These are phyloP conservation scores for Nesospiza acunhae DNA, from an alignment of 2,113 vertebrate genomes.

Conservation along the genomic window DNA sequence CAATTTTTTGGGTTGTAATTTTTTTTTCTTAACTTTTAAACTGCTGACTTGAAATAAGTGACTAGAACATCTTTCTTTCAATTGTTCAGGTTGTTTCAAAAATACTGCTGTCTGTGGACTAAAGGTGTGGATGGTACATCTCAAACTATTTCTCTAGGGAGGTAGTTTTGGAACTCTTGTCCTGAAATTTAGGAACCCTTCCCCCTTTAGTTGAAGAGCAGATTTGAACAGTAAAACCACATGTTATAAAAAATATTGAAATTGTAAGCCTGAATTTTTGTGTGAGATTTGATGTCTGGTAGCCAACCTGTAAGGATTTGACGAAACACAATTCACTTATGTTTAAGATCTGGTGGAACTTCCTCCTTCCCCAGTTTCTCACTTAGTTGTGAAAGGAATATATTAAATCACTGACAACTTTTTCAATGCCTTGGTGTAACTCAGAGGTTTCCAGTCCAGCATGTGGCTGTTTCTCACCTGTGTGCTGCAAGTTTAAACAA, in stretches of 20 bases:
- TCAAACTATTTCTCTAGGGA: neutral
- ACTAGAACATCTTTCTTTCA: neutral
- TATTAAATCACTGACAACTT: neutral
- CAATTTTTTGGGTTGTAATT: neutral
- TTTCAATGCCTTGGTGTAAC: neutral
- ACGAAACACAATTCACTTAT: neutral
- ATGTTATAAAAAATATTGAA: neutral
- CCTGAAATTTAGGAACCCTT: neutral
- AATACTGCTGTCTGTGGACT: neutral
- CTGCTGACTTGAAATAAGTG: neutral
- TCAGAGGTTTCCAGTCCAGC: neutral
- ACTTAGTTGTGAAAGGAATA: neutral
- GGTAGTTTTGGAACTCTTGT: neutral
- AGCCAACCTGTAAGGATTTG: neutral
- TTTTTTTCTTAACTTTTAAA: neutral
- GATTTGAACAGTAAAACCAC: neutral
- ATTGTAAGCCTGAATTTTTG: neutral
- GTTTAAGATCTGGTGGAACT: neutral
- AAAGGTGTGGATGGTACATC: neutral
- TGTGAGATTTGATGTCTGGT: neutral
- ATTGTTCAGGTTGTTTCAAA: neutral
- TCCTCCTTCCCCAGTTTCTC: neutral
- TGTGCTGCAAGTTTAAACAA: neutral
- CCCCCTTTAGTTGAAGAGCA: neutral
- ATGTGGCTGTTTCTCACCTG: neutral